phyloP scores from a whole-genome alignment of 2,113 vertebrate species.

The Notarius lentiginosus region DNA sequence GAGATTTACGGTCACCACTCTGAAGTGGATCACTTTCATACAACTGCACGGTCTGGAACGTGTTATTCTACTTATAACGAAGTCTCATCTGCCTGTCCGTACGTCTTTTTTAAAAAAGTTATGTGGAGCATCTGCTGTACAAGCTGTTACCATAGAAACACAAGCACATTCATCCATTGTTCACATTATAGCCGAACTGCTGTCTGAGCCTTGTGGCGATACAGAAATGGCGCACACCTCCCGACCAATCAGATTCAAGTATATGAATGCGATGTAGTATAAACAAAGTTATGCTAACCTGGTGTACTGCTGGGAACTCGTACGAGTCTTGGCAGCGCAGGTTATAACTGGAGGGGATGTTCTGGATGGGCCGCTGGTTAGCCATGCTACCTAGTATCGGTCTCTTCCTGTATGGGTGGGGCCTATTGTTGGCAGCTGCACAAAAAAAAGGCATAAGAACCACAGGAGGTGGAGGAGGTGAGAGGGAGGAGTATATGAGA shows the following conservation, averaged over 20 bases:
- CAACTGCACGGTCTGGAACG: background rate
- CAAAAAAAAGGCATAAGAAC: background rate
- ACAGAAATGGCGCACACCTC: background rate
- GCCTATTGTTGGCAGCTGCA: conserved; percentile 63
- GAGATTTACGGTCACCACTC: background rate
- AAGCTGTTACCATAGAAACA: background rate
- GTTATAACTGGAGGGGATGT: conserved; percentile 66
- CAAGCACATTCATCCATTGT: background rate
- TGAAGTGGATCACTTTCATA: background rate
- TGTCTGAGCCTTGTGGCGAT: background rate
- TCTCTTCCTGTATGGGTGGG: conserved; percentile 77
- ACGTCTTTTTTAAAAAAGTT: too few relatives aligned
- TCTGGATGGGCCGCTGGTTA: conserved; percentile 66
- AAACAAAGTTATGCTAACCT: conserved; percentile 56
- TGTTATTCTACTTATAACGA: background rate
- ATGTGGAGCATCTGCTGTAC: too few relatives aligned
- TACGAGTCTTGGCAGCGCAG: conserved; percentile 76
- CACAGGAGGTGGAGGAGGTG: too few relatives aligned
- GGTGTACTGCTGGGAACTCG: conserved; percentile 66
- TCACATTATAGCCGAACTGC: background rate
- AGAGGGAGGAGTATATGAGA: background rate
- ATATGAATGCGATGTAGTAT: background rate
- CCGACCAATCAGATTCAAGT: background rate
- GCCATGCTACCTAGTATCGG: conserved; percentile 67
- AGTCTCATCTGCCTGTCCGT: too few relatives aligned